Base-by-base conservation (phyloP, 2,888 invertebrate genomes). In the Sinohyriopsis cumingii region DNA sequence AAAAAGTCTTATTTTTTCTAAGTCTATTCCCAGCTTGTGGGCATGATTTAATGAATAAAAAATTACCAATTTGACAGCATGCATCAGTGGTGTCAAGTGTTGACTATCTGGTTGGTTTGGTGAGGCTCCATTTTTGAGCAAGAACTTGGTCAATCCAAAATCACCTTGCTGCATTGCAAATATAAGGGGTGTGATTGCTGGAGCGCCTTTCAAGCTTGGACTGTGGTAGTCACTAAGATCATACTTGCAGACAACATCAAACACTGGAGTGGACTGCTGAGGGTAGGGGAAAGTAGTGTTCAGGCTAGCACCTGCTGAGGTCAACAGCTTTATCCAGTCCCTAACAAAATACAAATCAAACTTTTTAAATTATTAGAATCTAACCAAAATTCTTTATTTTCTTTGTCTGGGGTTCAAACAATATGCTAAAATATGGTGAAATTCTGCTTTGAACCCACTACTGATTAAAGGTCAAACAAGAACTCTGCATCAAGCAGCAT, bases 81-180 rank as follows among this genome's bases (percentile, higher is more conserved):
- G 88, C 90, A 91, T 91, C 55, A 91, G 76, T 19, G 91, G 89
- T 20, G 90, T 90, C n/a, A 86, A 72, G 15, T 87, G 87, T 25
- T 83, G 72, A 64, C 83, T 86, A 79, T 91, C 90, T 18, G 88
- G 75, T 73, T 87, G 84, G 77, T 91, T 90, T 5, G 89, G 82
- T 33, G 86, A 86, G 19, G 90, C 91, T 45, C 88, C 87, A 65
- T 84, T 78, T 69, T 84, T 76, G 53, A 91, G 81, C 60, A 91
- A 79, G 69, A 84, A 85, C 74, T 85, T 84, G 4, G 84, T 86
- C 55, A 89, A 76, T 53, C 85, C 82, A 73, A 88, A 86, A 75
- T 90, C 84, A 67, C 82, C 83, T 63, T 82, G 81, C 71, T 84
- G 84, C 25, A 91, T 84, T 15, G 91, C 88, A 68, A 87, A 83